A percentile compares a stretch with the other conserved stretches of the same genome.
Evolutionary conservation across 1,140 invertebrate species (phyloP).

Genomic region (Trichonephila clavata): DNA sequence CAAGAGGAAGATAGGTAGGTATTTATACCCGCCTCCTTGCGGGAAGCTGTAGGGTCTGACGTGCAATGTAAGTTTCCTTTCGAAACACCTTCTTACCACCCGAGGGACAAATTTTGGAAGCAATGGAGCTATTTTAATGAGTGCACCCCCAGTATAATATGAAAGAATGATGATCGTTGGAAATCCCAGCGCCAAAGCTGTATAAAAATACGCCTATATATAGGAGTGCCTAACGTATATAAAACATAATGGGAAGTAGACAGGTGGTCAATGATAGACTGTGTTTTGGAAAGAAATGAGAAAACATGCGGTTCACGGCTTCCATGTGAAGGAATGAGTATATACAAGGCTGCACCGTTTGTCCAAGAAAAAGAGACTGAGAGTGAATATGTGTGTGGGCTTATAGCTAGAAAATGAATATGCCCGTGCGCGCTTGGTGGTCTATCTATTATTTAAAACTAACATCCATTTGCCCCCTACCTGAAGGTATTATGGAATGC

Average conservation of each 20-base stretch:
- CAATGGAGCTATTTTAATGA: constrained; percentile 74
- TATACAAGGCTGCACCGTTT: constrained; percentile 37
- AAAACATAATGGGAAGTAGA: constrained; percentile 68
- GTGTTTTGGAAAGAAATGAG: constrained; percentile 33
- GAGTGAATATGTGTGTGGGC: constrained; percentile 71
- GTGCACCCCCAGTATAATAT: constrained; percentile 59
- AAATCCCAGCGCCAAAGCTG: constrained; percentile 49
- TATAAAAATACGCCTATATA: constrained; percentile 51
- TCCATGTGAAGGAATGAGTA: constrained; percentile 24
- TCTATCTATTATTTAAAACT: constrained; percentile 75
- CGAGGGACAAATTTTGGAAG: constrained; percentile 66
- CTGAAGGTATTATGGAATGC: constrained; percentile 68
- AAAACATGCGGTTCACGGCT: neutral
- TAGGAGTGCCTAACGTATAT: constrained; percentile 23
- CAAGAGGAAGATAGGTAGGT: constrained; percentile 4
- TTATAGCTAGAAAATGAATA: constrained; percentile 76
- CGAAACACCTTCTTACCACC: constrained; percentile 31
- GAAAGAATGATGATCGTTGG: constrained; percentile 74
- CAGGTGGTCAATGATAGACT: constrained; percentile 70
- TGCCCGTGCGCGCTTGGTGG: constrained; percentile 36
- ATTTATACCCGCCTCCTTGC: constrained; percentile 54
- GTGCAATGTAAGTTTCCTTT: constrained; percentile 21
- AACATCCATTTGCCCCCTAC: constrained; percentile 68
- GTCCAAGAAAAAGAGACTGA: constrained; percentile 44
- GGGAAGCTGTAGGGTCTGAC: neutral